Evolutionary conservation across 2,888 invertebrate genomes (phyloP).

Genomic region (Taphrorychus bicolor): DNA sequence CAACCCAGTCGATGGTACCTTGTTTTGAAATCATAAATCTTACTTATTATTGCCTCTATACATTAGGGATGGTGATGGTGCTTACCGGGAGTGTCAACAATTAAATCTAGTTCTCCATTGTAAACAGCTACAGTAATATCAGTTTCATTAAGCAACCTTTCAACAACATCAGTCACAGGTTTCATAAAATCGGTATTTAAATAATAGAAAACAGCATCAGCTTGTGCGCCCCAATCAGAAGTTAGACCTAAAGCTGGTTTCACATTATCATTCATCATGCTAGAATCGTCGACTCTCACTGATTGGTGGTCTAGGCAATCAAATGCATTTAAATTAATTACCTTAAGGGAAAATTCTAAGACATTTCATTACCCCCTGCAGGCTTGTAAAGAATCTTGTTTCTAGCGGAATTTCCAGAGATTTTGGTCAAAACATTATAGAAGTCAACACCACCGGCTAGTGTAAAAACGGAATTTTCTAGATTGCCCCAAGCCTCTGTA

Average conservation of each 20-base stretch:
- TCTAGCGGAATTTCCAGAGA: too few relatives aligned
- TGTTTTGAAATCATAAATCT: conserved; percentile 1
- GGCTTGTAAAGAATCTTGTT: conserved; percentile 17
- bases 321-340: not conserved
- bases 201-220: conserved; percentile 64
- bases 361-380: conserved; percentile 2
- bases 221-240: conserved; percentile 71
- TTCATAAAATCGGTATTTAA: conserved; percentile 72
- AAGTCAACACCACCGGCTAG: conserved; percentile 43
- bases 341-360: too few relatives aligned
- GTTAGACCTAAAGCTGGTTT: conserved; percentile 69
- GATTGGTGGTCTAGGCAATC: not conserved
- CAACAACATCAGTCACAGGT: conserved; percentile 75
- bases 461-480: conserved; percentile 30
- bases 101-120: conserved; percentile 84
- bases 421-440: conserved; percentile 45
- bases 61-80: not conserved
- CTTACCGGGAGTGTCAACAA: conserved; percentile 79
- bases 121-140: conserved; percentile 73
- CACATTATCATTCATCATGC: conserved; percentile 77
- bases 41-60: not conserved
- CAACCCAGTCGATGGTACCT: conserved; percentile 67
- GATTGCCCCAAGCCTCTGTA: conserved; percentile 59
- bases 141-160: conserved; percentile 72
- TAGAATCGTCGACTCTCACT: too few relatives aligned